A percentile compares a stretch with the other conserved stretches of the same genome.
phyloP scores from a whole-genome alignment of 2,113 vertebrate genomes.

The Astatoreochromis straeleni region DNA sequence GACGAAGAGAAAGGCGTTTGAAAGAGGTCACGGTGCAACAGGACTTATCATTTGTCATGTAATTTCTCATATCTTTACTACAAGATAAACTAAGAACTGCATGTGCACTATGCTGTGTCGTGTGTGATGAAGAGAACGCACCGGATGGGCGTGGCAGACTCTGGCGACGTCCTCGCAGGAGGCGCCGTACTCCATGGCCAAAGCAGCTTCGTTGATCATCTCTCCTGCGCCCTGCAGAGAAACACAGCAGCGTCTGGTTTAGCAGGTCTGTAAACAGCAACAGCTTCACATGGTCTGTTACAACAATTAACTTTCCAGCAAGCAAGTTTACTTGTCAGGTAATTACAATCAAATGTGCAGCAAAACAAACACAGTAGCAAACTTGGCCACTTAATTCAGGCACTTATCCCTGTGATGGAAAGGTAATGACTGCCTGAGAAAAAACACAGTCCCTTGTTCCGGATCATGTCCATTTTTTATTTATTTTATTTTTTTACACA shows the following conservation, averaged over 20 bases:
- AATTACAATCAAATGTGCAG: not conserved
- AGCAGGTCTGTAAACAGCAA: not conserved
- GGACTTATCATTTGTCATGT: not conserved
- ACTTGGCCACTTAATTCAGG: not conserved
- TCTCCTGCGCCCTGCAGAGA: constrained; percentile 89
- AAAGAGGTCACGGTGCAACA: not conserved
- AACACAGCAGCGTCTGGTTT: not conserved
- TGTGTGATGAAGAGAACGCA: constrained; percentile 56
- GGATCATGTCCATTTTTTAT: not conserved
- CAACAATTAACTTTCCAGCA: not conserved
- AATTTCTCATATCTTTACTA: not conserved
- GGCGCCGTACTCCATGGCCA: constrained; percentile 97
- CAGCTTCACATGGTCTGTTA: not conserved
- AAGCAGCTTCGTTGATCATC: constrained; percentile 93
- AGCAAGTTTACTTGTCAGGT: not conserved
- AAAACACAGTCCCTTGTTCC: fast-evolving
- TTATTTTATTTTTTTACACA: not conserved
- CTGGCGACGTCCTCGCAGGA: constrained; percentile 94
- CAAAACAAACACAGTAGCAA: not conserved
- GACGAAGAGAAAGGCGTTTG: not conserved
- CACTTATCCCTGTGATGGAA: not conserved
- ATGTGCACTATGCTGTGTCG: not conserved
- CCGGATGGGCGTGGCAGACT: constrained; percentile 96
- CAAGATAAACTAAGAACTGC: not conserved
- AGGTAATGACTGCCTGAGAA: not conserved